phyloP scores from a whole-genome alignment of 2,797 vertebrate genomes.

The Jordanella pulchra region DNA sequence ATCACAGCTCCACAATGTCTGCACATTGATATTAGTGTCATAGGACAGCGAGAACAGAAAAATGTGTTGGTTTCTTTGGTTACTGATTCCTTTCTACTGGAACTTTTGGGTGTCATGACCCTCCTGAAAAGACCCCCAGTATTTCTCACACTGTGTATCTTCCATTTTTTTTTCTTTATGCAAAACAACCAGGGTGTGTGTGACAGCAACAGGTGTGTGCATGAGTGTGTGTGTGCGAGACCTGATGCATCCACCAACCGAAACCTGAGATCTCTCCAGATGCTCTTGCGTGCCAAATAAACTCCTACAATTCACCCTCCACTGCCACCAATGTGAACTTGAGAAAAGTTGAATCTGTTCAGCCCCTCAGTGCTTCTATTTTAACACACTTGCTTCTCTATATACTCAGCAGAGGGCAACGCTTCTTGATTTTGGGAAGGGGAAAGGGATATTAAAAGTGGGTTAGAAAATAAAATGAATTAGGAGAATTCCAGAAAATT shows the following conservation, averaged over 20 bases:
- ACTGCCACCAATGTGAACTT: constrained; percentile 81
- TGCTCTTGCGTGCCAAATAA: constrained; percentile 78
- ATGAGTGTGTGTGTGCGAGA: constrained; percentile 29
- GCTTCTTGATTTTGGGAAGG: constrained; percentile 3
- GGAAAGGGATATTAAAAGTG: not conserved
- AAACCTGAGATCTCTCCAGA: constrained; percentile 81
- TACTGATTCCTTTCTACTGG: not conserved
- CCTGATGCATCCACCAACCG: constrained; percentile 70
- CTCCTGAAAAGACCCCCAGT: not conserved
- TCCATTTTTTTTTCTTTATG: not conserved
- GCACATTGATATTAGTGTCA: not conserved
- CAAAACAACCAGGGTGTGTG: constrained; percentile 19
- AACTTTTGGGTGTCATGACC: not conserved
- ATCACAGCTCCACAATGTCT: constrained; percentile 10
- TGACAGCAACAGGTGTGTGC: constrained; percentile 81
- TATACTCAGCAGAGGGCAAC: constrained; percentile 59
- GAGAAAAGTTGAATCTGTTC: constrained; percentile 82
- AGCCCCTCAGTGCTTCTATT: constrained; percentile 74
- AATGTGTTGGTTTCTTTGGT: constrained; percentile 7
- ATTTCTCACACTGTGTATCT: not conserved
- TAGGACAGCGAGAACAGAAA: constrained; percentile 6
- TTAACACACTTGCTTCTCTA: constrained; percentile 68
- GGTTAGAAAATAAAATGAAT: constrained; percentile 33
- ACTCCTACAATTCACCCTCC: constrained; percentile 72
- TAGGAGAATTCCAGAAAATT: constrained; percentile 37